Base-by-base conservation (phyloP, 2,113 vertebrate genomes). In the Antennarius striatus region DNA sequence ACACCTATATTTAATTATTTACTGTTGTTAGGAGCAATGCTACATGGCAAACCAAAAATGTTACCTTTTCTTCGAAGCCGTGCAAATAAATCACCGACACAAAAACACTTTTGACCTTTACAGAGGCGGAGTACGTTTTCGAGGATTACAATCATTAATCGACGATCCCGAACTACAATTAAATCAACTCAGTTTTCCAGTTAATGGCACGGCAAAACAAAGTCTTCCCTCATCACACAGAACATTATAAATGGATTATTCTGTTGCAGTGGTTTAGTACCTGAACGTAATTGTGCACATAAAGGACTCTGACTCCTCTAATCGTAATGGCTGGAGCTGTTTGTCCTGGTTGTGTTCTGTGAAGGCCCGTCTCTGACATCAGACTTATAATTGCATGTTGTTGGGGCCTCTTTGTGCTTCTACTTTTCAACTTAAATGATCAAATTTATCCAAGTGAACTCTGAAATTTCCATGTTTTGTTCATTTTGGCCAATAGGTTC, bases 251-350 rank as follows among this genome's bases (percentile, higher is more conserved):
- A 16, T 16, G 30, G 58, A 29, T 68, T 51, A 40, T 55, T 75
- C 79, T 75, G 12, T 11, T 9, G 47, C 14, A 49, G 3, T 3
- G 14, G 6, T 6, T 17, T 8, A 28, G 50, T 55, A 65, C 56
- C 68, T 68, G 50, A 66, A 63, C 43, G 39, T 78, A 68, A 80
- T 71, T 72, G 63, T 13, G 5, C 29, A 43, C 53, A 58, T 11
- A 29, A 1, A 64, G 54, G 61, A 56, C 63, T 74, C 69, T 71
- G 64, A 71, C 71, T 80, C 68, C 56, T 43, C 58, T 77, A 71
- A 75, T 81, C 45, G 42, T 77, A 70, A 76, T 71, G 68, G 65
- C 29, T 16, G 29, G 14, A 17, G 29, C 30, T 43, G 62, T 73
- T 72, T 71, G 63, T 14, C 46, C 62, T 3, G 48, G 56, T 29